These are phyloP conservation scores for Gasteruption jaculator DNA, from an alignment of 2,888 invertebrate genomes.

Conservation along the genomic window DNA sequence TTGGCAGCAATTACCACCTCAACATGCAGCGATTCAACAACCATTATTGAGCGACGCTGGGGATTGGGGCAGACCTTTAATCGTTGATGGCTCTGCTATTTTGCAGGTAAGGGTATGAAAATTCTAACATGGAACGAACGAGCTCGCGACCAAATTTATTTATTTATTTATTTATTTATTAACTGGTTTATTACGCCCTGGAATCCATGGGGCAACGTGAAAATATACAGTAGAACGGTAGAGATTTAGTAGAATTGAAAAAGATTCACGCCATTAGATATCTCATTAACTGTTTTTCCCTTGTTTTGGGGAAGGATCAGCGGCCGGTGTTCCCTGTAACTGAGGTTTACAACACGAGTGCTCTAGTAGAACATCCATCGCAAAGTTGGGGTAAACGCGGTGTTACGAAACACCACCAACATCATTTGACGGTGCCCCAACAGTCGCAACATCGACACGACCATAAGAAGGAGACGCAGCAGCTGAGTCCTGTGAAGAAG, in stretches of 20 bases:
- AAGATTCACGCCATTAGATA: no score
- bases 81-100: slow-evolving; percentile 73
- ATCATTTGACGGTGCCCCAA: slow-evolving; percentile 59
- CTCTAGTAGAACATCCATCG: slow-evolving; percentile 55
- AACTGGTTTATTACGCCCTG: no score
- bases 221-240: no score
- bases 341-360: slow-evolving; percentile 58
- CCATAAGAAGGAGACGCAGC: slow-evolving; percentile 78
- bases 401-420: slow-evolving; percentile 60
- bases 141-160: background rate
- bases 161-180: no score
- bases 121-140: background rate
- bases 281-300: no score
- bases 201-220: no score
- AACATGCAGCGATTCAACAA: slow-evolving; percentile 61
- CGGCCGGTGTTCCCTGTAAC: slow-evolving; percentile 61
- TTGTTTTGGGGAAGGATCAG: slow-evolving; percentile 54
- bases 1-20: slow-evolving; percentile 73
- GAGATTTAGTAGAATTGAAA: no score
- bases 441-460: slow-evolving; percentile 60
- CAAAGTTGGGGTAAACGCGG: slow-evolving; percentile 53
- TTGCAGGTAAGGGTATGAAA: slow-evolving; percentile 59
- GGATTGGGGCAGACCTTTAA: slow-evolving; percentile 70
- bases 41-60: slow-evolving; percentile 60
- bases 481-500: slow-evolving; percentile 94